Evolutionary conservation across 1,140 invertebrate species (phyloP), one percentile per base, ranked within the genome.

Genomic region (Bombus haemorrhoidalis): DNA sequence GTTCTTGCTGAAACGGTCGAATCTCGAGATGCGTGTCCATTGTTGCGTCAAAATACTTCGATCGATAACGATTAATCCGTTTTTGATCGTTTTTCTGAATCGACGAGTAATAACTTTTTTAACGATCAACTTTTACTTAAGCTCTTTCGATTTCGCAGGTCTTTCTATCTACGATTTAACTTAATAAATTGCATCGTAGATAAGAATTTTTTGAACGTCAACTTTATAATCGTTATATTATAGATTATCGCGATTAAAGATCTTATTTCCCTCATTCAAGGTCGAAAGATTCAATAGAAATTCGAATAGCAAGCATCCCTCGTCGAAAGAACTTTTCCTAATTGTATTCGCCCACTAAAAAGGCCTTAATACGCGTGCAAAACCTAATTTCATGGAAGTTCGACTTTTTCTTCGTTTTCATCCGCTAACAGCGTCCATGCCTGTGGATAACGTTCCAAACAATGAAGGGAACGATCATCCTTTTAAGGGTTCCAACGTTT

Each of bases 401-500:
- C 10, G 78, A 85, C 53, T 59, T 68, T 83, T 81, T 41, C 13
- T 53, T 59, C 62, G n/a, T 74, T 66, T 79, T 28, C 18, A 32
- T 64, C 64, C 72, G 15, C 47, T 28, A 53, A 79, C 39, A 81
- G 43, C 8, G 39, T 86, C 25, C 75, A 28, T 53, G 62, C 28
- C 43, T 37, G 53, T 64, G n/a, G 78, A 74, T 41, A 34, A 68
- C 73, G 81, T 76, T 79, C 77, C 83, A 85, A 87, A 88, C 83
- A 90, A 87, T 81, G 80, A 59, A 72, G 59, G 32, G 83, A 72
- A 72, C 34, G 73, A 83, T 72, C 83, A 88, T 88, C 91, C 90
- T 88, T 84, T 88, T 81, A 87, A 85, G 90, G 90, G 87, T 88
- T 89, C 88, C 90, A 91, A 89, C 91, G 92, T 90, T 89, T 89